Conservation (phyloP, 2,797 vertebrate genomes). For the Coccyzus lansbergi region DNA sequence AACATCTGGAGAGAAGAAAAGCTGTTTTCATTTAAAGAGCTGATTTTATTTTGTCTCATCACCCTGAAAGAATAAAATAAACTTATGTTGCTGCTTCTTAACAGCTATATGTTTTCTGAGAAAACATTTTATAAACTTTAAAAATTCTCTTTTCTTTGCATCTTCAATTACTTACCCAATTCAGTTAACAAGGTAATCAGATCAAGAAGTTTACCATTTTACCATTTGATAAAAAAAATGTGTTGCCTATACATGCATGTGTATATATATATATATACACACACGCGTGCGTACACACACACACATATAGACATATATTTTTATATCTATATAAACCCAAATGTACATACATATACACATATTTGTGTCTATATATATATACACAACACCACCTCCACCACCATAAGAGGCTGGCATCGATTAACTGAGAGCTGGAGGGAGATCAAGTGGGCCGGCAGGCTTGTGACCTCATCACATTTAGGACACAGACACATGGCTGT, state of each 20-base stretch:
- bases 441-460: neutral
- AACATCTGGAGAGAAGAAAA: conserved; percentile 89
- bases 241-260: neutral
- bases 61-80: conserved; percentile 81
- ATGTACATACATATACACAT: too few relatives aligned
- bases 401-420: neutral
- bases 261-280: neutral
- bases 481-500: rapidly evolving
- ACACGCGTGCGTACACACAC: too few relatives aligned
- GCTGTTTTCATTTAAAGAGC: conserved; percentile 85
- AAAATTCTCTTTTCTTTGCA: neutral
- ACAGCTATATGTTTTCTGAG: neutral
- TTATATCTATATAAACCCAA: rapidly evolving
- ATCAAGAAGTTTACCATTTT: neutral
- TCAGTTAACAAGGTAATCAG: neutral
- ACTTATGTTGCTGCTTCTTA: neutral
- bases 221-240: neutral
- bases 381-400: too few relatives aligned
- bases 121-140: neutral
- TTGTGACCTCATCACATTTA: neutral
- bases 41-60: conserved; percentile 90
- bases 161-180: neutral
- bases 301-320: rapidly evolving
- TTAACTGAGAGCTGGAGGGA: neutral
- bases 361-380: too few relatives aligned